Conservation (phyloP, 2,113 vertebrate species). For the Rhea pennata region DNA sequence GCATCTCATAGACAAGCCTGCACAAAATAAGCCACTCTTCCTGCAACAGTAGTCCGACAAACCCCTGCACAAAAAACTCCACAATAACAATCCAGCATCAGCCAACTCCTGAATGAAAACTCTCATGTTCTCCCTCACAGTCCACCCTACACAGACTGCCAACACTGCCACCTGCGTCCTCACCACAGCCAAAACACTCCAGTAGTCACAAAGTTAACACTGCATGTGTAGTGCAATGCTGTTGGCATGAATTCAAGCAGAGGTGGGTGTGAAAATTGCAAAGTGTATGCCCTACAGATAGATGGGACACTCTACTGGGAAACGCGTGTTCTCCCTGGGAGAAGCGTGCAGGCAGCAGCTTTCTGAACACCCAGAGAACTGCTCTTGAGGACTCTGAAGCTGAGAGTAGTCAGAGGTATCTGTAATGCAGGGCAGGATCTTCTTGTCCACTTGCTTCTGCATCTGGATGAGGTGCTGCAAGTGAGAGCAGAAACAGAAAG, state of each 20-base stretch:
- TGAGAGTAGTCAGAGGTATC: rapidly evolving
- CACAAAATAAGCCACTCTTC: neutral
- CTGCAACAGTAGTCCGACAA: neutral
- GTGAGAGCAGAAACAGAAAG: no score
- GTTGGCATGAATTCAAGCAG: neutral
- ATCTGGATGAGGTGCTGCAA: neutral
- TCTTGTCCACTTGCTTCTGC: neutral
- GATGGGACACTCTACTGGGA: neutral
- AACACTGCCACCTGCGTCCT: neutral
- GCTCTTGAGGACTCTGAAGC: neutral
- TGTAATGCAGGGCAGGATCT: neutral
- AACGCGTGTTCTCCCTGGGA: neutral
- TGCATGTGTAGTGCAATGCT: rapidly evolving
- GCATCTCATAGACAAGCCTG: neutral
- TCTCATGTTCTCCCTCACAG: neutral
- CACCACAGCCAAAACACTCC: neutral
- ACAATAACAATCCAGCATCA: neutral
- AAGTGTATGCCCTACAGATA: neutral
- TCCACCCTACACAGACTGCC: neutral
- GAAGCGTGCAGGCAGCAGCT: neutral
- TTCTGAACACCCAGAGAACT: neutral
- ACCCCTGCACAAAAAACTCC: no score
- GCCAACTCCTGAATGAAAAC: neutral
- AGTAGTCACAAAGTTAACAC: neutral
- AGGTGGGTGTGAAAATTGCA: neutral